Conservation (phyloP, 2,113 vertebrate genomes). For the Scytalopus superciliaris region DNA sequence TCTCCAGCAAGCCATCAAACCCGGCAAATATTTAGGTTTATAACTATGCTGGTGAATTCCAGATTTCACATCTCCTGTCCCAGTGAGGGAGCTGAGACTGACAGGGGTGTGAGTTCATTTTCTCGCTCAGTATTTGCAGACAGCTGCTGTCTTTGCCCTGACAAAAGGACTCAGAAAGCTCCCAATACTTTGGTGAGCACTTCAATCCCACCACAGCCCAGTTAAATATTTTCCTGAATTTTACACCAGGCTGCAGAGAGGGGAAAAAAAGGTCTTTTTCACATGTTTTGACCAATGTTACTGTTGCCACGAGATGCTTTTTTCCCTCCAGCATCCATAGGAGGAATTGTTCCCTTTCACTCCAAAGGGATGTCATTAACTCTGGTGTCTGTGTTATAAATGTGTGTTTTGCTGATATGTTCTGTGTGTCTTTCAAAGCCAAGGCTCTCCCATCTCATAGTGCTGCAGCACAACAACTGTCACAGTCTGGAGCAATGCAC, state of each 20-base stretch:
- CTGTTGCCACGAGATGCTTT: not conserved
- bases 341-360: not conserved
- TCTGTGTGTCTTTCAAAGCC: not conserved
- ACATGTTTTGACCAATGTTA: not conserved
- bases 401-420: not conserved
- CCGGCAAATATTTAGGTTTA: not conserved
- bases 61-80: not conserved
- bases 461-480: not conserved
- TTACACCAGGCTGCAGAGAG: not conserved
- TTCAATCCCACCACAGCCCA: not conserved
- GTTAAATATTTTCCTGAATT: accelerated
- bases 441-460: not conserved
- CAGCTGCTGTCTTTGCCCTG: not conserved
- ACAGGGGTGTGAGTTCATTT: not conserved
- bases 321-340: not conserved
- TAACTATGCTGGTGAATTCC: not conserved
- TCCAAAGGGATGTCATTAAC: conserved; percentile 9
- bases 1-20: not conserved
- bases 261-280: not conserved
- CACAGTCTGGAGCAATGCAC: not conserved
- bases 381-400: not conserved
- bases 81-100: not conserved
- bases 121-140: not conserved
- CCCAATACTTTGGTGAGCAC: accelerated
- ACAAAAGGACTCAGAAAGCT: not conserved